A percentile compares a stretch with the other conserved stretches of the same genome.
Evolutionary conservation across 2,797 vertebrate genomes (phyloP).

Genomic region (Toxotes lorentzi): DNA sequence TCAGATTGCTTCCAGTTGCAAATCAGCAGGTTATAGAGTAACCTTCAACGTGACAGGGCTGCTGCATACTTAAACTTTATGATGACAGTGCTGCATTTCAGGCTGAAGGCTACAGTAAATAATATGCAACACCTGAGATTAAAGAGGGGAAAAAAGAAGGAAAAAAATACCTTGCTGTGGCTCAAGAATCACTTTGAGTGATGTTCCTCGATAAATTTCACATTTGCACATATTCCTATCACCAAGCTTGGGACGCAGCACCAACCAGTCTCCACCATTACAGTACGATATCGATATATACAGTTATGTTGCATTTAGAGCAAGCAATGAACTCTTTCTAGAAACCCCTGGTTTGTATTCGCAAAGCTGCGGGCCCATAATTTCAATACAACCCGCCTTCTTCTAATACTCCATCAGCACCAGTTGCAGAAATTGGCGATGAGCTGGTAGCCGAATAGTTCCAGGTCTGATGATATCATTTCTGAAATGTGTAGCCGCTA

Average conservation of each 20-base stretch:
- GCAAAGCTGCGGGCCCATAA: constrained; percentile 14
- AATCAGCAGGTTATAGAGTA: constrained; percentile 52
- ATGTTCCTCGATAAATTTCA: constrained; percentile 10
- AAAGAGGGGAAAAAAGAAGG: no score
- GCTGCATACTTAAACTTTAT: constrained; percentile 55
- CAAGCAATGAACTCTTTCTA: constrained; percentile 35
- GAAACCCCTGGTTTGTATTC: constrained; percentile 33
- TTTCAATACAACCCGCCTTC: background rate
- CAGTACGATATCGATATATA: constrained; percentile 14
- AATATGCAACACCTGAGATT: constrained; percentile 39
- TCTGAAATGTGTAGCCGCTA: background rate
- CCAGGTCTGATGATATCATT: background rate
- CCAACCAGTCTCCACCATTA: constrained; percentile 29
- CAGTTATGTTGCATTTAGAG: constrained; percentile 26
- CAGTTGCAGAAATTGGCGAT: constrained; percentile 54
- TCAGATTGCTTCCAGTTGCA: constrained; percentile 23
- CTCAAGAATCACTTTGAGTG: constrained; percentile 17
- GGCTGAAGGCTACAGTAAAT: constrained; percentile 11
- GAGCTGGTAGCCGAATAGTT: constrained; percentile 9
- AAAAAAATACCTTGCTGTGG: constrained; percentile 1
- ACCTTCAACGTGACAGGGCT: constrained; percentile 26
- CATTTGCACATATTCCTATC: constrained; percentile 13
- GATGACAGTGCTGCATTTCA: constrained; percentile 21
- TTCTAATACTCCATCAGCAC: constrained; percentile 26
- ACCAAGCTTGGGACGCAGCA: background rate